These are phyloP conservation scores for Bimastos eiseni DNA, from an alignment of 2,888 invertebrate species.

Conservation along the genomic window DNA sequence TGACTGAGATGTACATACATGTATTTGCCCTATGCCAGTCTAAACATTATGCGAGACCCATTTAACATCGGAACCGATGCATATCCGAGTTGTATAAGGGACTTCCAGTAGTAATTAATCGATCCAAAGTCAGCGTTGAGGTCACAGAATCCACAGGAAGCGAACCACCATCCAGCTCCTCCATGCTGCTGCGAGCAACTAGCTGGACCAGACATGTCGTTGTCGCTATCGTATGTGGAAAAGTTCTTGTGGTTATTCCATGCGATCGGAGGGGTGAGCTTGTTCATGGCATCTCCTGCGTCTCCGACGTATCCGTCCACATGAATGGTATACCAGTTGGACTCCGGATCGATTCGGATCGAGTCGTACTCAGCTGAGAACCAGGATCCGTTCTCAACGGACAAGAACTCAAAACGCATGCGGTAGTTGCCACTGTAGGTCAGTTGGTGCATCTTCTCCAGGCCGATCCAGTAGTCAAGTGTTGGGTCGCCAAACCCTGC, in stretches of 20 bases:
- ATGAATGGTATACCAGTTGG: constrained; percentile 22
- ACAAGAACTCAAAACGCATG: constrained; percentile 28
- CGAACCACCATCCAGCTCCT: not conserved
- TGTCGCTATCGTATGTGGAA: not conserved
- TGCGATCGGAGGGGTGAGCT: not conserved
- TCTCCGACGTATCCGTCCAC: constrained; percentile 28
- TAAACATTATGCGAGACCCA: not conserved
- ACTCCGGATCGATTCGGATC: constrained; percentile 26
- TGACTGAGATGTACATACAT: not conserved
- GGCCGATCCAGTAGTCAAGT: constrained; percentile 33
- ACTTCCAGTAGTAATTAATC: not conserved
- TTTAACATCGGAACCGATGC: not conserved
- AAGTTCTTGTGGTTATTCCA: not conserved
- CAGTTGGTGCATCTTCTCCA: constrained; percentile 25
- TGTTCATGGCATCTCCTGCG: constrained; percentile 27
- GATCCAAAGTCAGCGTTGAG: not conserved
- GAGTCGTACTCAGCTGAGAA: constrained; percentile 30
- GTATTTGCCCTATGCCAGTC: not conserved
- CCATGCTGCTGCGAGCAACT: not conserved
- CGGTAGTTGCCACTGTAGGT: constrained; percentile 23
- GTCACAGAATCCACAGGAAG: not conserved
- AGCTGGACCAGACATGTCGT: not conserved
- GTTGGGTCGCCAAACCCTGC: not conserved
- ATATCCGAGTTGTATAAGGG: not conserved
- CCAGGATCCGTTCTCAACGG: constrained; percentile 6